Base-by-base conservation (phyloP, 1,140 invertebrate species). In the Eupristina koningsbergeri region DNA sequence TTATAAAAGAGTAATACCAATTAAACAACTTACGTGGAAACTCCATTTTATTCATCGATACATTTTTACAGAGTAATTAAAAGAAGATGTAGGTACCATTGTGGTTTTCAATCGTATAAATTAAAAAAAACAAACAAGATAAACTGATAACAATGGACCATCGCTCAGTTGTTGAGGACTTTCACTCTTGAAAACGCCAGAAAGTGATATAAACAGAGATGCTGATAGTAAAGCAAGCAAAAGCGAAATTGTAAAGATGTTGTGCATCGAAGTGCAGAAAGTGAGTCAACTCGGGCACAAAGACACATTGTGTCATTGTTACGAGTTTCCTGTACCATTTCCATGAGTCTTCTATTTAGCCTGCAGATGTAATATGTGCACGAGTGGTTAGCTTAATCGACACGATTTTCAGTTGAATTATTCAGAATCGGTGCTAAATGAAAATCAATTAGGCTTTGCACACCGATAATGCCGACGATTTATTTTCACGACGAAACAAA, bases 301-400 rank as follows among this genome's bases (percentile, higher is more conserved):
- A 71, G 67, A 61, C 50, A 36, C 29, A 78, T 73, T 79, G 75
- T 73, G 36, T 67, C 63, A 83, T 76, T 77, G 76, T 79, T 61
- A 45, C 53, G n/a, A 58, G 50, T 58, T 58, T 3, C 1, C 53
- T 58, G 53, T 26, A 26, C 45, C 73, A 61, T 64, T 82, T 82
- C 74, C 61, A 41, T 53, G n/a, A 69, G 39, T 45, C 9, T 5
- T 64, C 26, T 58, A 61, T 53, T 11, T 36, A 34, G 19, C 31
- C 22, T 7, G 22, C 3, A 58, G 1, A 58, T 58, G 53, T 3
- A 58, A 39, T 22, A 76, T n/a, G 17, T 75, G 29, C 17, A 15
- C 34, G 19, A 67, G 47, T 39, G 31, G 22, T 76, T 58, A 22
- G 19, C 0, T 58, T 34, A 22, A 39, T 36, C 74, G 74, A 5